Percentiles rank a stretch among this genome's conserved stretches.
These are phyloP conservation scores for Euproctis similis DNA, from an alignment of 2,888 invertebrate species.

Conservation along the genomic window DNA sequence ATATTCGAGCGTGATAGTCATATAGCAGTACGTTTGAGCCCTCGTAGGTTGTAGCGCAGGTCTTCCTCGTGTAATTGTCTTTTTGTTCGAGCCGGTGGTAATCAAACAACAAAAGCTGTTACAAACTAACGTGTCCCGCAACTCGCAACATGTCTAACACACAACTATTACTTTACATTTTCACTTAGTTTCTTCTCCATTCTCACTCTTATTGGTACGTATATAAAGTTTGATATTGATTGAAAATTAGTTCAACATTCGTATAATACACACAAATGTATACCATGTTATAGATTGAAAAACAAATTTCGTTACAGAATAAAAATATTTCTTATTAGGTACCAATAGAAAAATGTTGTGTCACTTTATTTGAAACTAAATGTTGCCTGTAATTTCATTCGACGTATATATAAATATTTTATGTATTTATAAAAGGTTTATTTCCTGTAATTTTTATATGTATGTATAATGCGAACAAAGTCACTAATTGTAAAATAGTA, in stretches of 20 bases:
- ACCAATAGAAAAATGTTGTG: no score
- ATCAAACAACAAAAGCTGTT: conserved; percentile 27
- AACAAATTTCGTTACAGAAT: no score
- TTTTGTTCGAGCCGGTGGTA: conserved; percentile 32
- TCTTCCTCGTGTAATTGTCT: conserved; percentile 21
- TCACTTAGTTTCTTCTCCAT: neutral
- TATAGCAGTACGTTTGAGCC: conserved; percentile 10
- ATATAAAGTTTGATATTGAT: conserved; percentile 5
- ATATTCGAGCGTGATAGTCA: conserved; percentile 25
- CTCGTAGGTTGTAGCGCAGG: conserved; percentile 24
- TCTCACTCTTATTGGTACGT: conserved; percentile 7
- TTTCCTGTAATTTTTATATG: no score
- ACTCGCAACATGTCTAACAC: conserved; percentile 18
- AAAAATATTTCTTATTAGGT: no score
- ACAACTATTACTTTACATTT: neutral
- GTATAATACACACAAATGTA: no score
- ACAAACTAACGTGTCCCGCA: conserved; percentile 21
- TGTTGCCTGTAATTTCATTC: no score
- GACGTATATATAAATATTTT: no score
- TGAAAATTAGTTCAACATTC: neutral
- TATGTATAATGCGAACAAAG: no score
- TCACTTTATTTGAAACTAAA: no score
- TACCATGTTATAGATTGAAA: no score
- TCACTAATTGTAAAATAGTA: no score
- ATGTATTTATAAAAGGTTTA: no score